Percentiles rank a stretch among this genome's conserved stretches.
phyloP scores from a whole-genome alignment of 2,888 invertebrate species.

The Allacma fusca region DNA sequence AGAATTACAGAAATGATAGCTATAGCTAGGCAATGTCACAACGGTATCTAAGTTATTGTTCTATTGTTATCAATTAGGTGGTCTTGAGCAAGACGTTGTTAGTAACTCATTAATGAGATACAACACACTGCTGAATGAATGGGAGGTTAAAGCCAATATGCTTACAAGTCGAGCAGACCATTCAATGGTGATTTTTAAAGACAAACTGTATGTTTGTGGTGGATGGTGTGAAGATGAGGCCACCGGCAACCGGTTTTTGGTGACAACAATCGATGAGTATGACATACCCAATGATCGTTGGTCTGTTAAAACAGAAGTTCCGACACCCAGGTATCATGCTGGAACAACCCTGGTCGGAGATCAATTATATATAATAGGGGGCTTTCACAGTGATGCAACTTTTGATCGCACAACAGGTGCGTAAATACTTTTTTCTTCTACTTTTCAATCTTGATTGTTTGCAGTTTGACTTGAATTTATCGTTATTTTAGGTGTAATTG shows the following conservation, averaged over 20 bases:
- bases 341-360: conserved; percentile 72
- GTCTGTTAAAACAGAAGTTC: conserved; percentile 71
- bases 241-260: conserved; percentile 68
- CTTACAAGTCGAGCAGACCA: conserved; percentile 73
- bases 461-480: neutral
- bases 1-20: too few relatives aligned
- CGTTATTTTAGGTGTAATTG: conserved; percentile 72
- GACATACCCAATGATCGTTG: conserved; percentile 70
- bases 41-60: neutral
- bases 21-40: neutral
- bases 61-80: conserved; percentile 64
- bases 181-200: conserved; percentile 69
- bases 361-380: conserved; percentile 75
- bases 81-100: conserved; percentile 69
- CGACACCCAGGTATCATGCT: conserved; percentile 74
- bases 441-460: neutral
- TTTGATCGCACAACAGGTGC: conserved; percentile 72
- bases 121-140: conserved; percentile 67
- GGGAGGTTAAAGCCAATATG: conserved; percentile 70
- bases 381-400: conserved; percentile 73
- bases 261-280: conserved; percentile 73
- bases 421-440: conserved; percentile 6
- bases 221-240: conserved; percentile 67
- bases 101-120: conserved; percentile 68
- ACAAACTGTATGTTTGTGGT: conserved; percentile 72